Evolutionary conservation across 1,140 invertebrate species (phyloP).

Genomic region (Bombyx mori): DNA sequence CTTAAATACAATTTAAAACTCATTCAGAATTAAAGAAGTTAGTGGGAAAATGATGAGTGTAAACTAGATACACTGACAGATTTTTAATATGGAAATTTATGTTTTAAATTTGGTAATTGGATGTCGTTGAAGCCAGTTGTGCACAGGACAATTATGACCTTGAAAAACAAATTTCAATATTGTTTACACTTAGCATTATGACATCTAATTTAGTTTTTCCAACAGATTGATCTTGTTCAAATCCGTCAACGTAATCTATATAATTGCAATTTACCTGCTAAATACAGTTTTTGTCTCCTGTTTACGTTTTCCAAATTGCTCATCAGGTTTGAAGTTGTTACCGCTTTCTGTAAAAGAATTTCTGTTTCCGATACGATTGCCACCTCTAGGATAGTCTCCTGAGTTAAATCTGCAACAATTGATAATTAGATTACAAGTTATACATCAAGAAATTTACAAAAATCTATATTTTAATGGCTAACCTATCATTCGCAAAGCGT

Average conservation of each 20-base stretch:
- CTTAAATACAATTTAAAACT: too few relatives aligned
- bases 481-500: slow-evolving; percentile 64
- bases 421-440: slow-evolving; percentile 2
- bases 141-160: too few relatives aligned
- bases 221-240: too few relatives aligned
- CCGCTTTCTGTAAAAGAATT: slow-evolving; percentile 43
- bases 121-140: too few relatives aligned
- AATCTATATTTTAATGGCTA: slow-evolving; percentile 24
- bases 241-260: background rate
- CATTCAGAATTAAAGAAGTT: too few relatives aligned
- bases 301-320: slow-evolving; percentile 55
- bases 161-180: too few relatives aligned
- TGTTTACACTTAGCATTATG: too few relatives aligned
- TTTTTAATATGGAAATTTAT: too few relatives aligned
- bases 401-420: slow-evolving; percentile 52
- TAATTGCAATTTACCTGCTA: slow-evolving; percentile 48
- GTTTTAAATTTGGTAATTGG: too few relatives aligned
- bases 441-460: slow-evolving; percentile 11
- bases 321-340: slow-evolving; percentile 52
- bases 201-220: too few relatives aligned
- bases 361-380: slow-evolving; percentile 31
- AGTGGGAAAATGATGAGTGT: too few relatives aligned
- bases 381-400: slow-evolving; percentile 48
- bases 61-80: too few relatives aligned
- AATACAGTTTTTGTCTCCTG: slow-evolving; percentile 69